phyloP scores from a whole-genome alignment of 2,888 invertebrate species.

The Apamea epomidion region DNA sequence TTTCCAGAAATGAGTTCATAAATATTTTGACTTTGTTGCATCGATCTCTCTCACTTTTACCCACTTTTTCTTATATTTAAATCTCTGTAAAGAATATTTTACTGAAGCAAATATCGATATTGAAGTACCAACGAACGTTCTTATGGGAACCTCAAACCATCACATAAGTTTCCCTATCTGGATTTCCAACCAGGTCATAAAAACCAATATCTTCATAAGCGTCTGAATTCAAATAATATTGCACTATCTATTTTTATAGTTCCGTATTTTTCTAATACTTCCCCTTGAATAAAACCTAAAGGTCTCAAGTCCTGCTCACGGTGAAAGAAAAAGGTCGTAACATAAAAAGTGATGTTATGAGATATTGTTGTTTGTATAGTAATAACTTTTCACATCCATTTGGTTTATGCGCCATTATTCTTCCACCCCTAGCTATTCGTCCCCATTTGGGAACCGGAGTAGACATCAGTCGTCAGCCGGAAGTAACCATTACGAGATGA shows the following conservation, averaged over 20 bases:
- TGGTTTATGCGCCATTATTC: conserved; percentile 68
- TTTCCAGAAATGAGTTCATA: not conserved
- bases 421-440: conserved; percentile 80
- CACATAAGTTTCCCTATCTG: conserved; percentile 7
- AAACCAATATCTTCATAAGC: conserved; percentile 38
- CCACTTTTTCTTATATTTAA: not conserved
- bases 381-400: conserved; percentile 70
- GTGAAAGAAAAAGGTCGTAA: conserved; percentile 59
- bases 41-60: not conserved
- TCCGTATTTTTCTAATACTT: conserved; percentile 51
- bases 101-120: not conserved
- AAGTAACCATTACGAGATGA: conserved; percentile 88
- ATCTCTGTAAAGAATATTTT: not conserved
- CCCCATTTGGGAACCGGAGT: conserved; percentile 84
- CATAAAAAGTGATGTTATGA: conserved; percentile 63
- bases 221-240: conserved; percentile 52
- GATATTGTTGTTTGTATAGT: conserved; percentile 66
- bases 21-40: not conserved
- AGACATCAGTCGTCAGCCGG: conserved; percentile 82
- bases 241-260: conserved; percentile 57
- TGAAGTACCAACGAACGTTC: not conserved
- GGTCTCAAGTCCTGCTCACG: conserved; percentile 32
- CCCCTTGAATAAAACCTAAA: conserved; percentile 37
- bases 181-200: conserved; percentile 42
- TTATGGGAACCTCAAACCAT: not conserved